Conservation (phyloP, 1,140 invertebrate species). For the Cotesia typhae region DNA sequence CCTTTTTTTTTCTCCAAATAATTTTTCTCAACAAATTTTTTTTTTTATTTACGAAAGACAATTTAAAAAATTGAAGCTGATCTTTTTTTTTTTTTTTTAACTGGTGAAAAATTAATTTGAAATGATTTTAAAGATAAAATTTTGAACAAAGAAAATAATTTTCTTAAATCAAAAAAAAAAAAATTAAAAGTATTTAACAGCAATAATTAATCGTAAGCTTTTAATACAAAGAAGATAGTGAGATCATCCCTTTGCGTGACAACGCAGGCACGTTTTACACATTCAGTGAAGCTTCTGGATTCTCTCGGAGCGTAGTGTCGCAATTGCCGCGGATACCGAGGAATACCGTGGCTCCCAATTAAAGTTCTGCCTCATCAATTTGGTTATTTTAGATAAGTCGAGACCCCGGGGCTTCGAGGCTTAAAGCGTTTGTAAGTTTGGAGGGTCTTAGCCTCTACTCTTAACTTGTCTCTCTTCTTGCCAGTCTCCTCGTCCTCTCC, state of each 20-base stretch:
- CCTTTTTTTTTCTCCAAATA: neutral
- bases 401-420: conserved; percentile 29
- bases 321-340: neutral
- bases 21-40: neutral
- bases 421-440: conserved; percentile 43
- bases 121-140: too few relatives aligned
- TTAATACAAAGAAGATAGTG: conserved; percentile 6
- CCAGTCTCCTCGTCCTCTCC: neutral
- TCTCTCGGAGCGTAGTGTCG: neutral
- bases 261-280: neutral
- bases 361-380: conserved; percentile 46
- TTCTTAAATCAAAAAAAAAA: neutral
- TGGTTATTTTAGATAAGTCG: conserved; percentile 45
- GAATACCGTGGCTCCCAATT: conserved; percentile 36
- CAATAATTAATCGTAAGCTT: neutral
- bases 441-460: conserved; percentile 27
- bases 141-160: too few relatives aligned
- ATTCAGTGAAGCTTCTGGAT: neutral
- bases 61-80: too few relatives aligned
- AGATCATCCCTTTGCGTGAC: conserved; percentile 4
- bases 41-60: neutral
- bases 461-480: neutral
- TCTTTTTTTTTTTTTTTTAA: too few relatives aligned
- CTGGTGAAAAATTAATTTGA: too few relatives aligned
- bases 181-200: neutral